Evolutionary conservation across 1,140 invertebrate species (phyloP).

Genomic region (Ladona fulva): DNA sequence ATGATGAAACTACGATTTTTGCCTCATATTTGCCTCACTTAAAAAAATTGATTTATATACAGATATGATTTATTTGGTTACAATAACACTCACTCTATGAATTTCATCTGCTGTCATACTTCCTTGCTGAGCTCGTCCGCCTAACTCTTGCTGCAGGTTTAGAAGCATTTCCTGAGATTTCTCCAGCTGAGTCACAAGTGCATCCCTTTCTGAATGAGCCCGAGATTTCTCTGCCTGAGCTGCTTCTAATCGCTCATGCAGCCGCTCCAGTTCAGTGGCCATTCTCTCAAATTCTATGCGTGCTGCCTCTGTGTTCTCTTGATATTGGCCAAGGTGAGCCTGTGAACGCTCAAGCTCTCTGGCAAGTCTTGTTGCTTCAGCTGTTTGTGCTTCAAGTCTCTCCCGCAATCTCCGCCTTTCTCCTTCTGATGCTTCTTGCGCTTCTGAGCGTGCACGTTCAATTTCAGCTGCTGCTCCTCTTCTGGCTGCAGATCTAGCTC

Average conservation of each 20-base stretch:
- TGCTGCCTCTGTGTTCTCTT: constrained; percentile 66
- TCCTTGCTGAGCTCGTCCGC: not conserved
- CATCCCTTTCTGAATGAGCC: constrained; percentile 72
- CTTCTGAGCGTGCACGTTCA: constrained; percentile 61
- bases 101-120: not conserved
- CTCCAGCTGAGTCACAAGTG: constrained; percentile 77
- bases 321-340: constrained; percentile 66
- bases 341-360: constrained; percentile 81
- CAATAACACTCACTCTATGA: not conserved
- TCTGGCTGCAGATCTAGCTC: not conserved
- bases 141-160: constrained; percentile 80
- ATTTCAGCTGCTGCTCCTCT: constrained; percentile 59
- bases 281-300: constrained; percentile 76
- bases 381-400: constrained; percentile 24
- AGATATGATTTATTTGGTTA: no score
- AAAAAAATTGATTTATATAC: no score
- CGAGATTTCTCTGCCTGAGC: constrained; percentile 47
- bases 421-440: constrained; percentile 48
- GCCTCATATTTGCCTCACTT: no score
- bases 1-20: no score
- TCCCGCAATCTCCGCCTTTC: constrained; percentile 31
- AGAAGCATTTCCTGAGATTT: constrained; percentile 87
- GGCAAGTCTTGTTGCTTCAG: constrained; percentile 67
- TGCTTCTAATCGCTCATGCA: constrained; percentile 66
- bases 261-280: constrained; percentile 62